Evolutionary conservation across 1,140 invertebrate species (phyloP), one percentile per base, ranked within the genome.

Genomic region (Dolichoris vasculosae): DNA sequence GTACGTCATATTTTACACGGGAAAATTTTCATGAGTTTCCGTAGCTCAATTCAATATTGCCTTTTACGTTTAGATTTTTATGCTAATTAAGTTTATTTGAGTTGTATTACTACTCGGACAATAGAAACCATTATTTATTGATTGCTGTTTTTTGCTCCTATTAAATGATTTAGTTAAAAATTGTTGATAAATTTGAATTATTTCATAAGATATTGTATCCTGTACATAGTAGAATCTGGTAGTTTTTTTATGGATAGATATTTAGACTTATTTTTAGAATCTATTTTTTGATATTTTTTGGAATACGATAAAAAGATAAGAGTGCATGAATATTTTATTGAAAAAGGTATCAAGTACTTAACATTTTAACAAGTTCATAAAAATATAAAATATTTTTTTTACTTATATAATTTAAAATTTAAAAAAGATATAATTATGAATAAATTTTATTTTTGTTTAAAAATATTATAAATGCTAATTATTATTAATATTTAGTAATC

Each of bases 141-240:
- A 43, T 43, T 43, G 1, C 15, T 69, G 30, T 17, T 26, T 32
- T 67, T 23, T 67, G 9, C 26, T 51, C 15, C 9, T 71, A 3
- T 43, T 82, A 71, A n/a, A 40, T 83, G 23, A 63, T 83, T 63
- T 40, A 15, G 20, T 75, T 26, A 15, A n/a, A 38, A 75, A 83
- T 83, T 83, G 46, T 51, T 20, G 51, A 48, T 75, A 15, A 73
- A 63, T 69, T 64, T 38, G 11, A 23, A 40, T 15, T 79, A 79
- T 84, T 78, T 38, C 43, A n/a, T 71, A 43, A 23, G 0, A 73
- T 73, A n/a, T 43, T 73, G 63, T 13, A 32, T 67, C 2, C 30
- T 67, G 2, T 67, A 13, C 13, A n/a, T n/a, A 30, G 7, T 67
- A 13, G 6, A 67, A 63, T 63, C 30, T 1, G 6, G 3, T 63